Percentiles rank a stretch among this genome's conserved stretches.
These are phyloP conservation scores for Bufotes viridis DNA, from an alignment of 2,797 vertebrate species.

Conservation along the genomic window DNA sequence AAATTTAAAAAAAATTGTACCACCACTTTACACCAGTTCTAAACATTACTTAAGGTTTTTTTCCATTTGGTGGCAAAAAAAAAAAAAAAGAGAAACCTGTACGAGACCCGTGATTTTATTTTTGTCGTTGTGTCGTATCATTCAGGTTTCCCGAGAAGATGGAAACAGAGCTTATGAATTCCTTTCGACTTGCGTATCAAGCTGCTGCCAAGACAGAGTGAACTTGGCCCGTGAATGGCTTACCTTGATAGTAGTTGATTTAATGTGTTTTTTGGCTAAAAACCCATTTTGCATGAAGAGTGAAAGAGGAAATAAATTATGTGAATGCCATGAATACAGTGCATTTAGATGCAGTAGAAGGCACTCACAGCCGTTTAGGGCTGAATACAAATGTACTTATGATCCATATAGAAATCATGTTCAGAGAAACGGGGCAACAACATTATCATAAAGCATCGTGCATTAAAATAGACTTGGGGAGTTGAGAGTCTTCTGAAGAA, in stretches of 20 bases:
- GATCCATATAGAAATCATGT: slow-evolving; percentile 30
- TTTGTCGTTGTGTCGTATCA: not conserved
- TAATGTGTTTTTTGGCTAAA: slow-evolving; percentile 63
- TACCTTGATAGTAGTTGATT: slow-evolving; percentile 59
- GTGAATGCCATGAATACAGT: slow-evolving; percentile 50
- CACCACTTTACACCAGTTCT: too few species aligned
- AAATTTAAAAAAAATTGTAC: not conserved
- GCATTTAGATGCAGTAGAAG: slow-evolving; percentile 54
- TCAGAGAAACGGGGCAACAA: not conserved
- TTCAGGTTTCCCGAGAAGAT: slow-evolving; percentile 16
- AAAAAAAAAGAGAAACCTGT: not conserved
- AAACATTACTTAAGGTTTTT: not conserved
- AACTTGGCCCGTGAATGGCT: slow-evolving; percentile 50
- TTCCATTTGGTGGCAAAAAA: not conserved
- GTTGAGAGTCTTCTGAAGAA: not conserved
- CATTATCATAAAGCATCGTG: slow-evolving; percentile 11
- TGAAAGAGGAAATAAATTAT: slow-evolving; percentile 60
- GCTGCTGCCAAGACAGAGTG: slow-evolving; percentile 51
- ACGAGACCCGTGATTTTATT: not conserved
- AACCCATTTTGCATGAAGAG: slow-evolving; percentile 52
- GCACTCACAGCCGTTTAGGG: slow-evolving; percentile 38
- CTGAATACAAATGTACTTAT: slow-evolving; percentile 55
- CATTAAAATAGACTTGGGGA: not conserved
- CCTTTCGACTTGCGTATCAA: slow-evolving; percentile 11
- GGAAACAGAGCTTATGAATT: slow-evolving; percentile 33